Base-by-base conservation (phyloP, 2,888 invertebrate species). In the Lochmaea capreae region DNA sequence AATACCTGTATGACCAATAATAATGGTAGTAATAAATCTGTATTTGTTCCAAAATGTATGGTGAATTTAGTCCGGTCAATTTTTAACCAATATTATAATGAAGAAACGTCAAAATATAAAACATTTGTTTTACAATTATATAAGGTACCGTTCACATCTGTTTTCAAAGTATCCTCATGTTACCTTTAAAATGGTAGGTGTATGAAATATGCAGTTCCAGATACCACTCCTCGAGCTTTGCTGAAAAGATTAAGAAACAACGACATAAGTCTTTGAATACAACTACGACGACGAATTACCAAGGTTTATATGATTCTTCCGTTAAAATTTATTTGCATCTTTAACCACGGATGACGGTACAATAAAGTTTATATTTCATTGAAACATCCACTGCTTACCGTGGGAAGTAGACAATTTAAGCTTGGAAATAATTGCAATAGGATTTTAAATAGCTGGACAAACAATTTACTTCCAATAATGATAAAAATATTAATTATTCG, bases 221-320 rank as follows among this genome's bases (percentile, higher is more conserved):
- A 54, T 74, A 67, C 74, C 74, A 67, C 74, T 62, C 74, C 74
- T 71, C 46, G 18, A 39, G 39, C 26, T 65, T 33, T 33, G 46
- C 46, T 18, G 49, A 71, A 71, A 71, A 22, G 9, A 58, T 22
- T 11, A 39, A 68, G 46, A 71, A 57, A 71, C 65, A 65, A 65
- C 42, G 46, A 65, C 63, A 71, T 71, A 54, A 71, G 54, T 52
- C 43, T 43, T 59, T 58, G 71, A 65, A 6, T 18, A 18, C 62
- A 43, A 42, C 39, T 16, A 63, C 12, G 18, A 18, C 16, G 43
- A 63, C 43, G 43, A 63, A 63, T 43, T 16, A 39, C 61, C 12
- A 42, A 57, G n/a, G 33, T 61, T n/a, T 61, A n/a, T 61, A 63
- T 18, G 62, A 22, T n/a, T 63, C 39, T 43, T 43, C 12, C 16